Conservation (phyloP, 2,888 invertebrate genomes). For the Agrochola lychnidis region DNA sequence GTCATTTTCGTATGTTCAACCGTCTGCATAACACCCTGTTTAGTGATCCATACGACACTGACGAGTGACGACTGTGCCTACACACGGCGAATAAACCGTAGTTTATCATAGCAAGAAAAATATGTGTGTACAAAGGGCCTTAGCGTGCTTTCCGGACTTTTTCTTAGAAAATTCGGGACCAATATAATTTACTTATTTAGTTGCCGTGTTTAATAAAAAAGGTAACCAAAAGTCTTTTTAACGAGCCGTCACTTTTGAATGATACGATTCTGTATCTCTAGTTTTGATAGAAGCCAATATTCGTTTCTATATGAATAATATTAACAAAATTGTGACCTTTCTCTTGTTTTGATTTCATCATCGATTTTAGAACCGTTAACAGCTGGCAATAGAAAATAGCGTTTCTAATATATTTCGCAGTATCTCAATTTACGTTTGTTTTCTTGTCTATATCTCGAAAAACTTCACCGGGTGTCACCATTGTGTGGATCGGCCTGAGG, state of each 20-base stretch:
- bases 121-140: no score
- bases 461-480: no score
- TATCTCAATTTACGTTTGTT: neutral
- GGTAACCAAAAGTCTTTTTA: neutral
- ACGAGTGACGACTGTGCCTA: no score
- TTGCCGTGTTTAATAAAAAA: neutral
- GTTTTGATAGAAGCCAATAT: neutral
- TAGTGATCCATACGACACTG: no score
- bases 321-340: neutral
- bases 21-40: no score
- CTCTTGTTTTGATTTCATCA: conserved; percentile 19
- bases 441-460: neutral
- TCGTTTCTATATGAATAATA: conserved; percentile 8
- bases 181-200: neutral
- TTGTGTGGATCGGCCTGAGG: no score
- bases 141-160: no score
- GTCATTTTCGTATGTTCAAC: no score
- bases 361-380: neutral
- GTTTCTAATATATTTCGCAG: neutral
- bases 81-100: no score
- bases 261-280: neutral
- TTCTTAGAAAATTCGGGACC: neutral
- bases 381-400: conserved; percentile 1
- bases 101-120: no score
- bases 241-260: neutral